Evolutionary conservation across 2,113 vertebrate genomes (phyloP).

Genomic region (Amazona guildingii): DNA sequence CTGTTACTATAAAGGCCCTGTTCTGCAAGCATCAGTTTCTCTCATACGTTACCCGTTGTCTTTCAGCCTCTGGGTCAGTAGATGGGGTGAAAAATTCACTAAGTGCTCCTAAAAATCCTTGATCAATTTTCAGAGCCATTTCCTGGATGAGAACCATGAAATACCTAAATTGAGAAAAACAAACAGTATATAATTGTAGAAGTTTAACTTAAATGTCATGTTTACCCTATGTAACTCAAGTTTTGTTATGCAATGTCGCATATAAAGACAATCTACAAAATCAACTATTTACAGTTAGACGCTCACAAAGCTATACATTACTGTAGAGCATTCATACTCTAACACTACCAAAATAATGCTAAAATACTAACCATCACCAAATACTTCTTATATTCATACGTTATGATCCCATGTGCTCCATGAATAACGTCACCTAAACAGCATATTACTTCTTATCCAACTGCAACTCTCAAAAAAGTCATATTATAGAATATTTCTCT

Average conservation of each 20-base stretch:
- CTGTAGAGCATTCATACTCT: background rate
- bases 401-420: background rate
- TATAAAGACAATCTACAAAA: background rate
- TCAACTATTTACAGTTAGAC: background rate
- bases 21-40: background rate
- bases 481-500: background rate
- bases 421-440: background rate
- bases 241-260: background rate
- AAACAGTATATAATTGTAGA: background rate
- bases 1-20: background rate
- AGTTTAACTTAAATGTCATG: background rate
- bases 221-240: background rate
- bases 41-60: constrained; percentile 78
- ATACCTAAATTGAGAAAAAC: constrained; percentile 78
- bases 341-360: background rate
- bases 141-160: constrained; percentile 99
- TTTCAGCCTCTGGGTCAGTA: constrained; percentile 75
- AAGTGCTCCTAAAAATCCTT: constrained; percentile 89
- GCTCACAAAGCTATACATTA: background rate
- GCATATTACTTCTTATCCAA: background rate
- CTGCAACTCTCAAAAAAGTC: background rate
- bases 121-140: constrained; percentile 96
- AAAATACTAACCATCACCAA: background rate
- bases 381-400: background rate
- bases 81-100: constrained; percentile 83